Percentiles rank a stretch among this genome's conserved stretches.
Evolutionary conservation across 2,113 vertebrate species (phyloP).

Genomic region (Lipophrys pholis): DNA sequence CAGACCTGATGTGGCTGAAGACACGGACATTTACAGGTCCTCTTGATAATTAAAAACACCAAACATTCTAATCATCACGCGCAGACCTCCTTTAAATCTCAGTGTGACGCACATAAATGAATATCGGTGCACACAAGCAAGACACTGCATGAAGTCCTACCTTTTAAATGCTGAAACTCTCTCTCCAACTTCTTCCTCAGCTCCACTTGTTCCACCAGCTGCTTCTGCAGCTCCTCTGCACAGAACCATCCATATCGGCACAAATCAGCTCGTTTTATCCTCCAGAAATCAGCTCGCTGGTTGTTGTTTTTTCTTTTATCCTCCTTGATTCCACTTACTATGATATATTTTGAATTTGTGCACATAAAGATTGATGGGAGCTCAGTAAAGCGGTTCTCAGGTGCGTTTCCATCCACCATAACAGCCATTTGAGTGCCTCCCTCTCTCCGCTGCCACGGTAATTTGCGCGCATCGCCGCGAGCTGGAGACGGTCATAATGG

Average conservation of each 20-base stretch:
- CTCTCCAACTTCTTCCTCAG: constrained; percentile 96
- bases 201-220: constrained; percentile 96
- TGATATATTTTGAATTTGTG: constrained; percentile 31
- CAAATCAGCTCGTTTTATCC: background rate
- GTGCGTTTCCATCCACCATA: constrained; percentile 59
- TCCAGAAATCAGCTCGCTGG: no score
- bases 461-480: constrained; percentile 73
- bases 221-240: constrained; percentile 95
- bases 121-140: no score
- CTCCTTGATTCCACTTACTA: constrained; percentile 12
- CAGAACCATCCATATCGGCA: constrained; percentile 5
- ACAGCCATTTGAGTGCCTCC: constrained; percentile 50
- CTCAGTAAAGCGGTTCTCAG: constrained; percentile 55
- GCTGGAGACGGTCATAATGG: constrained; percentile 77
- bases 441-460: constrained; percentile 65
- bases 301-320: no score
- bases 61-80: no score
- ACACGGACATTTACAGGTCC: no score
- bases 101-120: no score
- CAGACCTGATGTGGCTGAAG: no score
- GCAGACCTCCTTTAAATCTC: no score
- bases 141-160: constrained; percentile 70
- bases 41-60: no score
- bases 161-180: constrained; percentile 98
- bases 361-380: constrained; percentile 30